A percentile compares a stretch with the other conserved stretches of the same genome.
Evolutionary conservation across 2,113 vertebrate genomes (phyloP).

Genomic region (Cottus gobio): DNA sequence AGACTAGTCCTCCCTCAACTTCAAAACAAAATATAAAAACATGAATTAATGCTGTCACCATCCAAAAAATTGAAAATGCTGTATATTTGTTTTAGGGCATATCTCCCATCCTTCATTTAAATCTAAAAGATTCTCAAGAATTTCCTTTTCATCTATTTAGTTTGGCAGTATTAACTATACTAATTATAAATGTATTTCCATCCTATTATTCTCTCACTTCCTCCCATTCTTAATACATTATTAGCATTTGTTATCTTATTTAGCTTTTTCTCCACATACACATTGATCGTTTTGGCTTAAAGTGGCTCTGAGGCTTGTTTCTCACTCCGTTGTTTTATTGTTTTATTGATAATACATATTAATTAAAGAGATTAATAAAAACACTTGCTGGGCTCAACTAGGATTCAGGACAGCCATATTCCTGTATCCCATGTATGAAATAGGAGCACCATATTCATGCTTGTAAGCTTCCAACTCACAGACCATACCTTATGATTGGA

Average conservation of each 20-base stretch:
- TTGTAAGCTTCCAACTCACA: constrained; percentile 5
- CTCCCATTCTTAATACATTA: not conserved
- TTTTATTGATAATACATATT: not conserved
- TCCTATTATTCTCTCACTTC: not conserved
- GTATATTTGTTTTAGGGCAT: not conserved
- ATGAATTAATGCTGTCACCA: not conserved
- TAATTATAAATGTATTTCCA: not conserved
- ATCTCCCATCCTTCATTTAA: not conserved
- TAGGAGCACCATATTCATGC: constrained; percentile 12
- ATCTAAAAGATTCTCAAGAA: not conserved
- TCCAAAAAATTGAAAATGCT: not conserved
- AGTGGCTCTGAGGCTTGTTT: not conserved
- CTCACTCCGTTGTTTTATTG: not conserved
- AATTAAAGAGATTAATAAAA: not conserved
- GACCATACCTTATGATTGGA: constrained; percentile 9
- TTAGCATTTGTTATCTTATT: not conserved
- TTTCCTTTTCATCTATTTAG: not conserved
- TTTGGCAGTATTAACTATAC: not conserved
- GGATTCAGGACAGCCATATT: not conserved
- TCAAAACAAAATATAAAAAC: not conserved
- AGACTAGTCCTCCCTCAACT: no score
- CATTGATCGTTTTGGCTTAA: not conserved
- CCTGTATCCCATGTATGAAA: constrained; percentile 20
- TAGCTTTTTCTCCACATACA: not conserved
- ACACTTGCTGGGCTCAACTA: not conserved